Percentiles rank a stretch among this genome's conserved stretches.
Evolutionary conservation across 2,113 vertebrate species (phyloP).

Genomic region (Pteruthius melanotis): DNA sequence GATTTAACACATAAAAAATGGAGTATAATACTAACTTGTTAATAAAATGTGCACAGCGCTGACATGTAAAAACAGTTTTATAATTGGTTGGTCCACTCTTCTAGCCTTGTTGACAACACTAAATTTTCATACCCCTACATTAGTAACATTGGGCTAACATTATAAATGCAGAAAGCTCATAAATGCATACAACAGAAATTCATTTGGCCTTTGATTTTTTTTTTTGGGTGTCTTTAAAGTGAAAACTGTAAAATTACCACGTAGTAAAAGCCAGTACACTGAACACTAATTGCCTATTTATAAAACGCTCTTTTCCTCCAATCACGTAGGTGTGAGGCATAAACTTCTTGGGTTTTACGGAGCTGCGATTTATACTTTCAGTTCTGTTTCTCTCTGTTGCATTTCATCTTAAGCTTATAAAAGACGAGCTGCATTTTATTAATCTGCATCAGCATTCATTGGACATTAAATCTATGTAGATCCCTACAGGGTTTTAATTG

Average conservation of each 20-base stretch:
- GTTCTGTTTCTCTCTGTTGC: conserved; percentile 29
- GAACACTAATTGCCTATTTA: conserved; percentile 76
- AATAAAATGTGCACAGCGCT: conserved; percentile 76
- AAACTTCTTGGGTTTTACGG: conserved; percentile 63
- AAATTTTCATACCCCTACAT: conserved; percentile 68
- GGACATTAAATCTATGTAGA: conserved; percentile 63
- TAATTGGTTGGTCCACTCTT: conserved; percentile 70
- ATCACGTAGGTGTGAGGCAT: conserved; percentile 59
- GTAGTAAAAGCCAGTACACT: conserved; percentile 74
- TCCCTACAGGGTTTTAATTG: conserved; percentile 80
- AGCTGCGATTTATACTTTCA: conserved; percentile 55
- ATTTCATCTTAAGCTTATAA: conserved; percentile 65
- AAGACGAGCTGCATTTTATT: conserved; percentile 64
- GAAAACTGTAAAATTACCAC: conserved; percentile 81
- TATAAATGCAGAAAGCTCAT: conserved; percentile 75
- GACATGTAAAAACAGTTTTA: conserved; percentile 75
- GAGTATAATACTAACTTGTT: conserved; percentile 76
- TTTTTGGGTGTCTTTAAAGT: conserved; percentile 66
- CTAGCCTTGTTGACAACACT: conserved; percentile 76
- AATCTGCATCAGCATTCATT: conserved; percentile 57
- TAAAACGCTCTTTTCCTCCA: conserved; percentile 55
- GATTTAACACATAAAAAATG: conserved; percentile 68
- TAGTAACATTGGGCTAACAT: conserved; percentile 66
- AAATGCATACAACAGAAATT: conserved; percentile 72
- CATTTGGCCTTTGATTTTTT: conserved; percentile 67